A percentile compares a stretch with the other conserved stretches of the same genome.
These are phyloP conservation scores for Vimba vimba DNA, from an alignment of 2,113 vertebrate species.

Conservation along the genomic window DNA sequence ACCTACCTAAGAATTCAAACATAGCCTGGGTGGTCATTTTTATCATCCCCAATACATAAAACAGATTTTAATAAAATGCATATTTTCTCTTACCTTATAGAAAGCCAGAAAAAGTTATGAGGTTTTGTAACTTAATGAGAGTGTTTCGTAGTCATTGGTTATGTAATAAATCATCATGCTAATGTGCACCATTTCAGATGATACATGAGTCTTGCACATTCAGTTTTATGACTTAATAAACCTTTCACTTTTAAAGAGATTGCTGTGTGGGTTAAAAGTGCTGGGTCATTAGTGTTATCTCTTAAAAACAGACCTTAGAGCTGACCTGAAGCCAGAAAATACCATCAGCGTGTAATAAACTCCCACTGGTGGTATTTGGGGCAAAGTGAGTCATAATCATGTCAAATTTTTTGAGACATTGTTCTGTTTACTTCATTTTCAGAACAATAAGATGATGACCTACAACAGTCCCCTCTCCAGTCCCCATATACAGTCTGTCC, in stretches of 20 bases:
- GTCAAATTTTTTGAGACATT: background rate
- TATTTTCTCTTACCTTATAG: too few relatives aligned
- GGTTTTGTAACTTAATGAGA: background rate
- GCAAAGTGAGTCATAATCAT: background rate
- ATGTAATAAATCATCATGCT: background rate
- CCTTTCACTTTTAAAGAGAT: slow-evolving; percentile 24
- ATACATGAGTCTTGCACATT: background rate
- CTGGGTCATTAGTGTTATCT: slow-evolving; percentile 7
- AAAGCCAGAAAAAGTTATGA: background rate
- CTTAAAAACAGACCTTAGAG: background rate
- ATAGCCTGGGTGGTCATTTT: too few relatives aligned
- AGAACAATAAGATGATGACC: slow-evolving; percentile 86
- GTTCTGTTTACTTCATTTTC: slow-evolving; percentile 39
- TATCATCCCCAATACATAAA: background rate
- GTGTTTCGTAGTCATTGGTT: background rate
- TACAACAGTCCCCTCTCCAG: slow-evolving; percentile 64
- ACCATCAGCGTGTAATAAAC: background rate
- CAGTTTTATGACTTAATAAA: slow-evolving; percentile 16
- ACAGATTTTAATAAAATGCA: too few relatives aligned
- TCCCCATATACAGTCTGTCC: slow-evolving; percentile 42
- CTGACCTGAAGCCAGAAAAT: background rate
- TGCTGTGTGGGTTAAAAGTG: slow-evolving; percentile 13
- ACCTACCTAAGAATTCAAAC: too few relatives aligned
- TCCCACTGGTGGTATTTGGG: background rate
- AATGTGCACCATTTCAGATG: background rate